Conservation (phyloP, 2,113 vertebrate genomes). For the Colius striatus region DNA sequence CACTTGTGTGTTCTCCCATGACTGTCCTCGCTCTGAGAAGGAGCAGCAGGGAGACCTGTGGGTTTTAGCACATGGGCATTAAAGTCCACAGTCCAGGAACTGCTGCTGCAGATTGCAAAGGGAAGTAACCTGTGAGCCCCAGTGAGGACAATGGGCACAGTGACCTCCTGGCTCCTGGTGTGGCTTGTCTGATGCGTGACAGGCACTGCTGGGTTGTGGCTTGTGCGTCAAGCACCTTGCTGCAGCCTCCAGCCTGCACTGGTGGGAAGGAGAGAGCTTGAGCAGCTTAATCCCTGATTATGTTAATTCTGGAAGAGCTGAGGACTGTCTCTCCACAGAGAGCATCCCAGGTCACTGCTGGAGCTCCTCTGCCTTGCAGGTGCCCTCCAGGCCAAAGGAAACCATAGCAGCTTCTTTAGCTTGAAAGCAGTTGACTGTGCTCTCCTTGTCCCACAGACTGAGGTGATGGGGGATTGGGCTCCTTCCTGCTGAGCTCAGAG, state of each 20-base stretch:
- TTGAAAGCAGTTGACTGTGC: not conserved
- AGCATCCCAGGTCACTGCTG: accelerated
- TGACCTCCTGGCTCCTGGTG: not conserved
- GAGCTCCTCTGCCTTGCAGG: not conserved
- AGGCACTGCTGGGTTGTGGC: not conserved
- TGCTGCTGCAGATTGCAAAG: not conserved
- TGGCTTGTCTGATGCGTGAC: accelerated
- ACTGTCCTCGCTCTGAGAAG: not conserved
- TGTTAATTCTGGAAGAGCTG: not conserved
- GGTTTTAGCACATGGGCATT: accelerated
- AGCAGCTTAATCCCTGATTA: not conserved
- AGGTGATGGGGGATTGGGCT: not conserved
- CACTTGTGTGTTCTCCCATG: not conserved
- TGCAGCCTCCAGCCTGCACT: not conserved
- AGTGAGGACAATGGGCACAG: not conserved
- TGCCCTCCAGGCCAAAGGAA: not conserved
- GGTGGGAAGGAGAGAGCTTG: not conserved
- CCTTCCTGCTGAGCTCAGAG: not conserved
- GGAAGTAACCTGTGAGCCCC: accelerated
- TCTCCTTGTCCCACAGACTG: not conserved
- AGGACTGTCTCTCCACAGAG: accelerated
- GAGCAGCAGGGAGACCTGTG: not conserved
- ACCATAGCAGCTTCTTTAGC: not conserved
- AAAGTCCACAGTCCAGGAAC: not conserved
- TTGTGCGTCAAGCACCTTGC: not conserved